Base-by-base conservation (phyloP, 1,140 invertebrate genomes). In the Dendroctonus valens region DNA sequence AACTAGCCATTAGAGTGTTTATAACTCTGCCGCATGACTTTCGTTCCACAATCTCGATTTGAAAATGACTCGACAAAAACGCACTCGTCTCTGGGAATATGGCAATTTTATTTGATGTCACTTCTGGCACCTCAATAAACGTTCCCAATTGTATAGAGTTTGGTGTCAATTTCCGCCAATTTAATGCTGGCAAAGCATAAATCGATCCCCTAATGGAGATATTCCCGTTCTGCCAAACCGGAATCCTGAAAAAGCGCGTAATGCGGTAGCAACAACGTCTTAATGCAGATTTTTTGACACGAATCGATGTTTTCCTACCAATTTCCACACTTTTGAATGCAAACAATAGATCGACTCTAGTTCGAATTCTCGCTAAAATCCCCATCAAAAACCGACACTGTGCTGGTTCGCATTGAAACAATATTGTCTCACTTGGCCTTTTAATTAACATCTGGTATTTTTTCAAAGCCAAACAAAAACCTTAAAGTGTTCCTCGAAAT, bases 401-500 rank as follows among this genome's bases (percentile, higher is more conserved):
- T 26, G 26, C 26, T 26, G 26, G 26, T 26, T 26, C 26, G 26
- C 26, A 26, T 26, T 26, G 26, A 26, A 26, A 26, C 26, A 26
- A 26, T 26, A 26, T 26, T 26, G 26, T 26, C 26, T 26, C 26
- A 26, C 26, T 26, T 26, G 26, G 26, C 26, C 26, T 54, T 65
- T 57, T 65, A 65, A 65, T 65, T 65, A 65, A 41, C 62, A 57
- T 65, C 53, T 50, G 62, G 49, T 41, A 48, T 57, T 65, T 65
- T 65, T 65, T 57, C 53, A 52, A 57, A 55, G 8, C 54, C 40
- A 65, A 57, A 65, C 52, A 65, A 55, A 57, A 65, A 39, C 42
- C 7, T 40, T 55, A 57, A 41, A 65, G 62, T 65, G 62, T 65
- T 65, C 53, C 62, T 57, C 37, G 62, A 65, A 65, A 40, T 44